Percentiles rank a stretch among this genome's conserved stretches.
phyloP scores from a whole-genome alignment of 2,113 vertebrate species.

The Rhodinocichla rosea region DNA sequence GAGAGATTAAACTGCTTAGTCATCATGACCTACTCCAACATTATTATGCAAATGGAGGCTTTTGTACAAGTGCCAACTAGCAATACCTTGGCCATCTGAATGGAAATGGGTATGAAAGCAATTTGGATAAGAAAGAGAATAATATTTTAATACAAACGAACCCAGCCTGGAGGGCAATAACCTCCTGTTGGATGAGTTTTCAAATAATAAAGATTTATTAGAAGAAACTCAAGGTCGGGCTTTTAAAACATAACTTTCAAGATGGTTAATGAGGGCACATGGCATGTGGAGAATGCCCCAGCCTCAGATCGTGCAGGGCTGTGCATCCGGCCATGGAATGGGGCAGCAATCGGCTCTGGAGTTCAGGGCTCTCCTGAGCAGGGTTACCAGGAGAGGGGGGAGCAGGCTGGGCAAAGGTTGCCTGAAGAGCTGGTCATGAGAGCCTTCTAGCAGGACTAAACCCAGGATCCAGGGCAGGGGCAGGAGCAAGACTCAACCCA shows the following conservation, averaged over 20 bases:
- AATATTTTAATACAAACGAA: background rate
- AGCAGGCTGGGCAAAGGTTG: background rate
- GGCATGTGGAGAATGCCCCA: background rate
- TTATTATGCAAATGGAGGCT: conserved; percentile 9
- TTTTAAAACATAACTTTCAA: background rate
- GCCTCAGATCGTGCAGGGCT: background rate
- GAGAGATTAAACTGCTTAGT: conserved; percentile 33
- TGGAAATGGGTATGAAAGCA: background rate
- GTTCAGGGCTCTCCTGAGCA: background rate
- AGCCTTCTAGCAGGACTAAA: background rate
- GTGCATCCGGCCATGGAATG: background rate
- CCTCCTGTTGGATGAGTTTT: background rate
- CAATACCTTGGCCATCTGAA: background rate
- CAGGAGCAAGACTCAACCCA: background rate
- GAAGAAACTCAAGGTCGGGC: background rate
- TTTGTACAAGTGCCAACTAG: background rate
- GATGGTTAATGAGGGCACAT: background rate
- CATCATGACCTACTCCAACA: background rate
- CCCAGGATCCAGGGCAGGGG: background rate
- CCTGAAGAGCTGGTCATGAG: accelerated
- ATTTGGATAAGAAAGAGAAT: background rate
- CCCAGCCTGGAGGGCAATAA: background rate
- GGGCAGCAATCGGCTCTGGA: accelerated
- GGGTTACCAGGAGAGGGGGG: accelerated
- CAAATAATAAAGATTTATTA: background rate